These are phyloP conservation scores for Linyphia triangularis DNA, from an alignment of 2,888 invertebrate genomes.

Conservation along the genomic window DNA sequence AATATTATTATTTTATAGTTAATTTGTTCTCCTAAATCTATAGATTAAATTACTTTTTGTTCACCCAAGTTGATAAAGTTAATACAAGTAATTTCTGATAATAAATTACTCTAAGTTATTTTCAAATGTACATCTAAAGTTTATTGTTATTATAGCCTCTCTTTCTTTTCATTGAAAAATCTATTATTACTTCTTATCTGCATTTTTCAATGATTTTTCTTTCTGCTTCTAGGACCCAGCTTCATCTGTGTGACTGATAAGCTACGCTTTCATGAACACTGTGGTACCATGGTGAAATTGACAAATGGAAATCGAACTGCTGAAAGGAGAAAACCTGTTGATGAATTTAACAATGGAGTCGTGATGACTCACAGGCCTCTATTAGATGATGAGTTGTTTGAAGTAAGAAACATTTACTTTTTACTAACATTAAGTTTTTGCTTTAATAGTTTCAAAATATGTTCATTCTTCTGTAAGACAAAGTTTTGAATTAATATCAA, in stretches of 20 bases:
- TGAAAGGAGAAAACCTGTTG: constrained; percentile 91
- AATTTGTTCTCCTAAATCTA: no score
- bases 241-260: constrained; percentile 38
- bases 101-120: no score
- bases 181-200: no score
- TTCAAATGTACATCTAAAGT: no score
- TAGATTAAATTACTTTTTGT: no score
- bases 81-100: no score
- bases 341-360: constrained; percentile 97
- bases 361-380: constrained; percentile 95
- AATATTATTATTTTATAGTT: no score
- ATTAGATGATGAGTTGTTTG: constrained; percentile 93
- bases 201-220: no score
- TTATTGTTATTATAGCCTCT: no score
- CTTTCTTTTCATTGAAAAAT: no score
- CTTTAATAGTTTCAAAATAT: not conserved
- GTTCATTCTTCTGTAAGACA: not conserved
- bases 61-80: no score
- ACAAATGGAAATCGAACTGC: constrained; percentile 89
- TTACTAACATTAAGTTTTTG: not conserved
- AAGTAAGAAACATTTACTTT: constrained; percentile 81
- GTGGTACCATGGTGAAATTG: constrained; percentile 92
- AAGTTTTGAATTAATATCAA: not conserved
- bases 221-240: constrained; percentile 33
- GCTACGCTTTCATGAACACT: constrained; percentile 89